Evolutionary conservation across 2,113 vertebrate genomes (phyloP), one percentile per base, ranked within the genome.

Genomic region (Stomatorhinus ivindoensis): DNA sequence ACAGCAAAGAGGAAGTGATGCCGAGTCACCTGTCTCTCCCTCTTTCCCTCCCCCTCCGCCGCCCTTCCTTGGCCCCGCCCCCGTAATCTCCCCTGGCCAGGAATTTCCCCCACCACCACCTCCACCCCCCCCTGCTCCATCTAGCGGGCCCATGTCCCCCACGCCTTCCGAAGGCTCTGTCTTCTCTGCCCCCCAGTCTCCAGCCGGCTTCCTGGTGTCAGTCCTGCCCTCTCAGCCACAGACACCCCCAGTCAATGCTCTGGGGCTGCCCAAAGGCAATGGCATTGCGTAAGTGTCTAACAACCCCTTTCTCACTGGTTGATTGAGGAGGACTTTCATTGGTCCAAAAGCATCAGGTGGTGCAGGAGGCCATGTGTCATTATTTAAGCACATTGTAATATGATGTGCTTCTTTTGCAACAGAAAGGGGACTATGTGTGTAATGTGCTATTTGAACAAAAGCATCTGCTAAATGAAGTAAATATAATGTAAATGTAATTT

Each of bases 21-120:
- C 96, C 46, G 97, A 97, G 94, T 96, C 97, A 89, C 96, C 97
- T 4, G 92, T 92, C 90, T 98, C 98, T 0, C 97, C 98, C 0
- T 97, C 98, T 15, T 98, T 98, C 51, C 98, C 98, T 0, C 98
- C 98, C 0, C 98, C 98, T 0, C 98, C 98, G 35, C 98, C 98
- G 0, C 98, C 98, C 31, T 97, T 96, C 92, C 94, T 98, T 90
- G 97, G 97, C 93, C 96, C 97, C 91, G 93, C 93, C 0, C 69
- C 69, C 31, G 0, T 92, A 0, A 91, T 94, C 53, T 94, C 94
- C 87, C 89, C 93, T 0, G 92, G 42, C 47, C 93, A 93, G 55
- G 96, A 97, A 90, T 97, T 97, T 91, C 96, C 96, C 93, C 96
- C 95, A 48, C 97, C 95, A 65, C 97, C 94, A 91, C 98, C 94